Conservation (phyloP, 2,888 invertebrate species). For the Spisula subtruncata region DNA sequence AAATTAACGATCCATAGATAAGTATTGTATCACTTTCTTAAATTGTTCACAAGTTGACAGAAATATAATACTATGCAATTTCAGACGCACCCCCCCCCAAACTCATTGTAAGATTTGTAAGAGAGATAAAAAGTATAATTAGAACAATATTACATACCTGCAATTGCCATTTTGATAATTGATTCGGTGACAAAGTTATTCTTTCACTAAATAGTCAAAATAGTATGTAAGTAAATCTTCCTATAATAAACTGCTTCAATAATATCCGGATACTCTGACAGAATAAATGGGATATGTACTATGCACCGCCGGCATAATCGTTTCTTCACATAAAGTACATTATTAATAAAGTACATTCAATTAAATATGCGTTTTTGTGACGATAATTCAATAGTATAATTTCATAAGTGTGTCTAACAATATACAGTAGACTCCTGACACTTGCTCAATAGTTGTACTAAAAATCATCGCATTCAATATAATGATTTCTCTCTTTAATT, state of each 20-base stretch:
- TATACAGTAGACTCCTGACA: not conserved
- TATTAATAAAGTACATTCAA: not conserved
- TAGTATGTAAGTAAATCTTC: not conserved
- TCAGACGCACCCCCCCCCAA: not conserved
- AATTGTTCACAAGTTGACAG: not conserved
- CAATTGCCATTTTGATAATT: not conserved
- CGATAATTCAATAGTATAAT: constrained; percentile 15
- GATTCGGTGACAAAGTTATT: not conserved
- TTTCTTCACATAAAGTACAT: constrained; percentile 14
- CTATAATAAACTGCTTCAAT: not conserved
- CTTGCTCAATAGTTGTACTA: not conserved
- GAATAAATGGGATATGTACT: not conserved
- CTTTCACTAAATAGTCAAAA: not conserved
- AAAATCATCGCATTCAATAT: constrained; percentile 20
- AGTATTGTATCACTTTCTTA: not conserved
- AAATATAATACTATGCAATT: not conserved
- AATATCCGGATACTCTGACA: not conserved
- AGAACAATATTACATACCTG: constrained; percentile 7
- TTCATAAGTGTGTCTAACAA: not conserved
- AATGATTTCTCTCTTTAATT: not conserved
- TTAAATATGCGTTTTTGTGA: not conserved
- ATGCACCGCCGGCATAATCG: not conserved
- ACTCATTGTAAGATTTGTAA: not conserved
- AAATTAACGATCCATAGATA: not conserved
- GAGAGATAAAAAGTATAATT: not conserved